Conservation (phyloP, 1,140 invertebrate species). For the Hycleus phaleratus region DNA sequence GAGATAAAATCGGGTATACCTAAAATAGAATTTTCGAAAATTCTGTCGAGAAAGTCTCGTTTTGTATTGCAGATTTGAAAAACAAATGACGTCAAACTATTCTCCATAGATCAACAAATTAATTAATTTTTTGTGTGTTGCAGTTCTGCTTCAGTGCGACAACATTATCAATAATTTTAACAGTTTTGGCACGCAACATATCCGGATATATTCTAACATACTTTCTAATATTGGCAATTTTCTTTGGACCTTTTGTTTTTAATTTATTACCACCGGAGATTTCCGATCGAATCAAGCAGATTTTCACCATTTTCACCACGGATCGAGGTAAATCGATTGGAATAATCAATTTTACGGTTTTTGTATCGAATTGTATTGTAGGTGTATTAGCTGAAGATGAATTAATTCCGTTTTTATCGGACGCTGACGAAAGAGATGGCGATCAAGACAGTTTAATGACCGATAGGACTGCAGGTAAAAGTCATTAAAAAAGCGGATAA, state of each 20-base stretch:
- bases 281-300: constrained; percentile 7
- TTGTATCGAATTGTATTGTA: constrained; percentile 12
- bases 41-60: too few species aligned
- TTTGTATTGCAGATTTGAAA: neutral
- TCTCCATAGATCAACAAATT: neutral
- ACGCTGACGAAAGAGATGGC: constrained; percentile 22
- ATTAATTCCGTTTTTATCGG: constrained; percentile 29
- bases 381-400: constrained; percentile 28
- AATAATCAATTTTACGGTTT: neutral
- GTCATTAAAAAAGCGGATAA: too few species aligned
- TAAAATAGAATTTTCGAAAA: too few species aligned
- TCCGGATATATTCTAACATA: constrained; percentile 23
- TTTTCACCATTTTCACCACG: constrained; percentile 2
- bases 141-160: constrained; percentile 24
- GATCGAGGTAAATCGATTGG: constrained; percentile 20
- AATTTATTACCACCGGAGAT: constrained; percentile 17
- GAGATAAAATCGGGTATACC: too few species aligned
- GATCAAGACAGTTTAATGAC: constrained; percentile 32
- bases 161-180: constrained; percentile 17
- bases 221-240: constrained; percentile 13
- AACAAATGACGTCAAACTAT: neutral
- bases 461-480: constrained; percentile 29
- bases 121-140: constrained; percentile 11
- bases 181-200: constrained; percentile 17
- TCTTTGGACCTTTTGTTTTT: constrained; percentile 19